phyloP scores from a whole-genome alignment of 1,140 invertebrate species.

The Zaprionus kolodkinae region DNA sequence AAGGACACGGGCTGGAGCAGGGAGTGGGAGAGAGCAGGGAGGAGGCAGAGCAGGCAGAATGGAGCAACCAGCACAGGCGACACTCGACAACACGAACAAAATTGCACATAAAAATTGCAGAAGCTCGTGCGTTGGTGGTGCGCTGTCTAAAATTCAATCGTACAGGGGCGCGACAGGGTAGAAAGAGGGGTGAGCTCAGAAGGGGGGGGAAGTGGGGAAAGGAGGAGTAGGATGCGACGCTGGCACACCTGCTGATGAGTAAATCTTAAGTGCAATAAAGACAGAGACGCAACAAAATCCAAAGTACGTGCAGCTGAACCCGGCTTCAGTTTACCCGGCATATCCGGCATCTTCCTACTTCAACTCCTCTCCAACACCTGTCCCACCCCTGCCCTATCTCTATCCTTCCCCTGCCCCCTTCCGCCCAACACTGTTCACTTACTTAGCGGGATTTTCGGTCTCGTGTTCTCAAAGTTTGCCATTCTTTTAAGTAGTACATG shows the following conservation, averaged over 20 bases:
- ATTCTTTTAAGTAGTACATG: slow-evolving; percentile 79
- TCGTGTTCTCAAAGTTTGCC: slow-evolving; percentile 73
- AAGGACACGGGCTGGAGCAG: background rate
- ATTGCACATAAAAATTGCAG: slow-evolving; percentile 81
- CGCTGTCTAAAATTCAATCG: slow-evolving; percentile 75
- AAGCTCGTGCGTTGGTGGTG: slow-evolving; percentile 47
- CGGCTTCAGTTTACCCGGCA: slow-evolving; percentile 8
- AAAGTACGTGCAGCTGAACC: slow-evolving; percentile 79
- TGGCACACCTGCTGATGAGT: slow-evolving; percentile 80
- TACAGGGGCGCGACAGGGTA: slow-evolving; percentile 36
- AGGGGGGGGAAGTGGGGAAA: background rate
- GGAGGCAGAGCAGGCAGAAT: no score
- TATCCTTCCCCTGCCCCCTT: background rate
- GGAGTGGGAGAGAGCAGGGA: background rate
- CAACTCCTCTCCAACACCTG: no score
- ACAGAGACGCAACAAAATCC: slow-evolving; percentile 71
- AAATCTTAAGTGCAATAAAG: slow-evolving; percentile 83
- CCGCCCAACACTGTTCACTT: slow-evolving; percentile 54
- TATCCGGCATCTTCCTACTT: background rate
- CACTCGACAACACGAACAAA: slow-evolving; percentile 43
- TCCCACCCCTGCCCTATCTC: background rate
- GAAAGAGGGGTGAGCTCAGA: background rate
- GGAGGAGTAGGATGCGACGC: slow-evolving; percentile 14
- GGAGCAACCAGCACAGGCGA: background rate
- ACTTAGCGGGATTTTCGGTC: slow-evolving; percentile 81